phyloP scores from a whole-genome alignment of 2,113 vertebrate genomes.

The Apodemus sylvaticus region DNA sequence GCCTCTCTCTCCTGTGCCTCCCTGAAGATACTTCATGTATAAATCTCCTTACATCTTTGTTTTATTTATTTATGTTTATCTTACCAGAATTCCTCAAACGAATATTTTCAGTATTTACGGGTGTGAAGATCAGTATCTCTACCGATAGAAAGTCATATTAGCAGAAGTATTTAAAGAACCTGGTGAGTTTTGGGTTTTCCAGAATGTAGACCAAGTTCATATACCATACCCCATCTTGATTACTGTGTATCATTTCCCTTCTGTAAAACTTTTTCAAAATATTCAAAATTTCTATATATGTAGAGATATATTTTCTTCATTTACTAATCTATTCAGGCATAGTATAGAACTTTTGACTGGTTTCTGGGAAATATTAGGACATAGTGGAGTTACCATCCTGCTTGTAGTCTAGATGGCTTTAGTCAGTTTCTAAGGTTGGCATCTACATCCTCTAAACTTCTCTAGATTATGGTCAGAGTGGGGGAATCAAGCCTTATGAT shows the following conservation, averaged over 20 bases:
- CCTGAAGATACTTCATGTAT: background rate
- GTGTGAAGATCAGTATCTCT: background rate
- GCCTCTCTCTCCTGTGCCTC: fast-evolving
- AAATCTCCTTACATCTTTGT: background rate
- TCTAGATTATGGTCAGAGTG: background rate
- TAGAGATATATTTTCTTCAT: background rate
- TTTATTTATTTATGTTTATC: background rate
- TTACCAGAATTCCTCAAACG: background rate
- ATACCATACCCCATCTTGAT: background rate
- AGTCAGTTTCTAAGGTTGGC: background rate
- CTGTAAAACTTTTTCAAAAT: background rate
- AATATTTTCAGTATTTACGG: background rate
- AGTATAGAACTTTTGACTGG: background rate
- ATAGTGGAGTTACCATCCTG: background rate
- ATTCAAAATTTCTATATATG: background rate
- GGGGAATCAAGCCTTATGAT: background rate
- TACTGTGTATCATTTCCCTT: background rate
- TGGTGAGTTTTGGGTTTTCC: background rate
- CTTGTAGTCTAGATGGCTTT: background rate
- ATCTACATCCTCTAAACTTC: background rate
- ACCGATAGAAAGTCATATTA: background rate
- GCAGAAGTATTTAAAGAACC: background rate
- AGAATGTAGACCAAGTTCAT: background rate
- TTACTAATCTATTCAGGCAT: background rate
- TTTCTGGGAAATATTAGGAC: background rate